Percentiles rank a stretch among this genome's conserved stretches.
Conservation (phyloP, 2,888 invertebrate genomes). For the Drosophila tanythrix region DNA sequence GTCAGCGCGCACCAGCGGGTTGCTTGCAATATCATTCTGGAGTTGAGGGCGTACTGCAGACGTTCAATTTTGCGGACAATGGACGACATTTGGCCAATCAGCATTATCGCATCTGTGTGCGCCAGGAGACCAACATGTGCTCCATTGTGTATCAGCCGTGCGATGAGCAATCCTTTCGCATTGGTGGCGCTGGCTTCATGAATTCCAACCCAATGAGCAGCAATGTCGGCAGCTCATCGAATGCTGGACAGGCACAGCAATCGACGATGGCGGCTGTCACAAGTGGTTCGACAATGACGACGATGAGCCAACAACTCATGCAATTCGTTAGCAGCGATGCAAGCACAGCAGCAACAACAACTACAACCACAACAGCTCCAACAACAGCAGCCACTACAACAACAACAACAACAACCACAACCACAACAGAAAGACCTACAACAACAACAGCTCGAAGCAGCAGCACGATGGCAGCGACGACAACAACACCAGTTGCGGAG, state of each 20-base stretch:
- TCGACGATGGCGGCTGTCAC: not conserved
- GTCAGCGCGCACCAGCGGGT: constrained; percentile 90
- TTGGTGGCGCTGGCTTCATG: constrained; percentile 85
- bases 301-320: constrained; percentile 19
- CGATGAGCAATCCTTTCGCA: constrained; percentile 90
- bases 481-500: constrained; percentile 39
- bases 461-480: constrained; percentile 43
- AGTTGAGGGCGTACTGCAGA: constrained; percentile 87
- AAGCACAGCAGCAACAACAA: constrained; percentile 28
- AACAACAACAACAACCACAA: constrained; percentile 49
- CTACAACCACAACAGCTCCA: not conserved
- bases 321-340: constrained; percentile 14
- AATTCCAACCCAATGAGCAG: constrained; percentile 9
- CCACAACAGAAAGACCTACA: not conserved
- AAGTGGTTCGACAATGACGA: constrained; percentile 4
- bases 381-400: constrained; percentile 24
- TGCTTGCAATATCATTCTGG: constrained; percentile 91
- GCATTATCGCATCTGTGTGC: constrained; percentile 91
- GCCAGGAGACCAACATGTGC: constrained; percentile 90
- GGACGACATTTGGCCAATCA: constrained; percentile 92
- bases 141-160: constrained; percentile 92
- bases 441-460: constrained; percentile 17
- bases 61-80: constrained; percentile 93
- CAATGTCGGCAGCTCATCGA: not conserved
- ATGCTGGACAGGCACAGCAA: constrained; percentile 14